Evolutionary conservation across 2,888 invertebrate genomes (phyloP), one percentile per base, ranked within the genome.

Genomic region (Cataglyphis cursor): DNA sequence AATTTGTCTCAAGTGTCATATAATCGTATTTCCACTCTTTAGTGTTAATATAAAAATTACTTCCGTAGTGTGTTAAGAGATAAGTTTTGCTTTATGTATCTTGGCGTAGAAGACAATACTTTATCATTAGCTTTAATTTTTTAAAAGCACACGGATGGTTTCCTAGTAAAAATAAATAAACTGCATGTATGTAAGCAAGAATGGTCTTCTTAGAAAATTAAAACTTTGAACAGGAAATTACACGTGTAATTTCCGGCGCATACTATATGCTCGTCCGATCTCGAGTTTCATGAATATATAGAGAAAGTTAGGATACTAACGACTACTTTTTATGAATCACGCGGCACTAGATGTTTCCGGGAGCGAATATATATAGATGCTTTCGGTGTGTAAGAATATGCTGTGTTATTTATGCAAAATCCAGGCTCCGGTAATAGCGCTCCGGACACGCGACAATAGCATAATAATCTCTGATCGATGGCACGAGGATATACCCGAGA

Each of bases 391-490:
- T 15, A 54, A 35, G 35, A 48, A 12, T 24, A 5, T 44, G 12
- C 15, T 12, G 15, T 64, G 38, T 64, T 75, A 48, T 75, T 31
- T 51, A 51, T 24, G 24, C 66, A 18, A 44, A 48, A 41, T 59
- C 0, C 21, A 21, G 70, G 15, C 2, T 31, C 15, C 15, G 12
- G 15, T n/a, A 73, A 44, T 15, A 15, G 5, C 15, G 44, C 10
- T 44, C 62, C 21, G 59, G 59, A 73, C 24, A 18, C 24, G 28
- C 28, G 38, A 59, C 21, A 31, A 35, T 10, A 15, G 24, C 12
- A 12, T 75, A 38, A 12, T 75, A 51, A 75, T 66, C 35, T 66
- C 18, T 75, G 51, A 65, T 75, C 66, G 51, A 66, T 38, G 44
- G 51, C 18, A 28, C 10, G 48, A 8, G 21, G 48, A 48, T 18